A percentile compares a stretch with the other conserved stretches of the same genome.
Evolutionary conservation across 2,888 invertebrate genomes (phyloP).

Genomic region (Coelogynopora nodosa): DNA sequence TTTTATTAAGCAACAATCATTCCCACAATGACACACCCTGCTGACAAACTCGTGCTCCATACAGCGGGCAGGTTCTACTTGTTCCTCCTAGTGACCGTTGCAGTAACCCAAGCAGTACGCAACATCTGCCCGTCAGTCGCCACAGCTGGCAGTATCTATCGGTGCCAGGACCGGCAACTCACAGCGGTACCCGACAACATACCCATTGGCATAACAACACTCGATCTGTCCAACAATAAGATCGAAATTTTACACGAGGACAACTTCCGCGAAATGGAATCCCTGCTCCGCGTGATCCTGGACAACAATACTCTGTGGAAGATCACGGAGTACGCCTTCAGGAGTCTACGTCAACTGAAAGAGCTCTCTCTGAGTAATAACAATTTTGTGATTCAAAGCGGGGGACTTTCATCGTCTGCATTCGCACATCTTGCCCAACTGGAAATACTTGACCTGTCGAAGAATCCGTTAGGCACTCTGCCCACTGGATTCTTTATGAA

Average conservation of each 20-base stretch:
- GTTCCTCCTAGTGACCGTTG: background rate
- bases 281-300: background rate
- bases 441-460: slow-evolving; percentile 37
- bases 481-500: slow-evolving; percentile 39
- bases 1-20: background rate
- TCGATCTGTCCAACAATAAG: slow-evolving; percentile 53
- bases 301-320: slow-evolving; percentile 34
- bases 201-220: slow-evolving; percentile 12
- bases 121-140: background rate
- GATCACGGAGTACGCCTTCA: slow-evolving; percentile 44
- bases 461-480: slow-evolving; percentile 42
- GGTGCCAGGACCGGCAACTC: background rate
- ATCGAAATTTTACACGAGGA: slow-evolving; percentile 50
- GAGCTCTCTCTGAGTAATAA: slow-evolving; percentile 37
- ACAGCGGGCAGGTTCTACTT: background rate
- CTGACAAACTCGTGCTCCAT: background rate
- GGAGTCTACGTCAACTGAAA: slow-evolving; percentile 27
- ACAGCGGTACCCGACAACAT: slow-evolving; percentile 36
- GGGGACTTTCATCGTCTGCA: slow-evolving; percentile 14
- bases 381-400: slow-evolving; percentile 37
- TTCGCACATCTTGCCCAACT: slow-evolving; percentile 39
- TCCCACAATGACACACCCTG: background rate
- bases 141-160: background rate
- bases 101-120: background rate
- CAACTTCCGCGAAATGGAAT: slow-evolving; percentile 50